phyloP scores from a whole-genome alignment of 2,797 vertebrate species.

The Gymnodraco acuticeps region DNA sequence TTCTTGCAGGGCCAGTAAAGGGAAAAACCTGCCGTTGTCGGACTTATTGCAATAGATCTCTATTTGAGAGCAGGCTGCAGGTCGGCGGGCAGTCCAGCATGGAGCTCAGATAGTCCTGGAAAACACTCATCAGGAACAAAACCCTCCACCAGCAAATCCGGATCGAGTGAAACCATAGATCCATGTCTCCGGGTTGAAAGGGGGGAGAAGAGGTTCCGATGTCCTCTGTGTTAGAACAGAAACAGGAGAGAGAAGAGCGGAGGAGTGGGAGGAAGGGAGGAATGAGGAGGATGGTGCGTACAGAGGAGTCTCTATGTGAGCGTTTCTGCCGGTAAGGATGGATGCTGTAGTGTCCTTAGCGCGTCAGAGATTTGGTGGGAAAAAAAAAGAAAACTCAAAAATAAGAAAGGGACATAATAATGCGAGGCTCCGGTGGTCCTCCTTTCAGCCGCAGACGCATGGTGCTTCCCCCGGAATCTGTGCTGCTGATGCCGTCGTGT shows the following conservation, averaged over 20 bases:
- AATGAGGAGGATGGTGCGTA: conserved; percentile 57
- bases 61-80: conserved; percentile 95
- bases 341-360: conserved; percentile 81
- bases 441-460: conserved; percentile 84
- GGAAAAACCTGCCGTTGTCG: conserved; percentile 96
- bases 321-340: conserved; percentile 69
- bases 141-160: conserved; percentile 95
- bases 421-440: conserved; percentile 73
- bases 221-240: conserved; percentile 79
- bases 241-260: conserved; percentile 51
- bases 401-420: conserved; percentile 52
- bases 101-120: conserved; percentile 94
- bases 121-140: conserved; percentile 94
- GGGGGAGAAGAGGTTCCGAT: conserved; percentile 69
- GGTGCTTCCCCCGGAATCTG: conserved; percentile 77
- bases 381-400: conserved; percentile 62
- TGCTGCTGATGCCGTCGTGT: conserved; percentile 63
- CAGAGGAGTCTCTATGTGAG: conserved; percentile 81
- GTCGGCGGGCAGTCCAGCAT: conserved; percentile 97
- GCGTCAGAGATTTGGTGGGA: conserved; percentile 72
- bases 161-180: conserved; percentile 94
- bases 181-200: conserved; percentile 90
- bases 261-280: conserved; percentile 61
- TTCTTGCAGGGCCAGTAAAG: conserved; percentile 94
- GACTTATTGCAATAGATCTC: conserved; percentile 98